Percentiles rank a stretch among this genome's conserved stretches.
Evolutionary conservation across 2,797 vertebrate genomes (phyloP).

Genomic region (Luscinia luscinia): DNA sequence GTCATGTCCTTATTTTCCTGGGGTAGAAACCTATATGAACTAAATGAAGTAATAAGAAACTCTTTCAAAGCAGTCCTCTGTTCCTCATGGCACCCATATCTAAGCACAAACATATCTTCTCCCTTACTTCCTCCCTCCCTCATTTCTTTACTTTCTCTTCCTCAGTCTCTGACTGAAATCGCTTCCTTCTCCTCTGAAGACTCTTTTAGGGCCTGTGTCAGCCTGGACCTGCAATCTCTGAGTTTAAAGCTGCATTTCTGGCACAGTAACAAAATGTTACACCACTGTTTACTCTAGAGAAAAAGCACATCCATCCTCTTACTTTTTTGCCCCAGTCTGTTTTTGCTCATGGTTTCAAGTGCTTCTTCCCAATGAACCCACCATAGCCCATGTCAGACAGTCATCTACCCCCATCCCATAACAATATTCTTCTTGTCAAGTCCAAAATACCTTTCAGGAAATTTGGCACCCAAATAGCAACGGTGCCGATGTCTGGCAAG

Average conservation of each 20-base stretch:
- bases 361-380: not conserved
- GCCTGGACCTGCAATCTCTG: not conserved
- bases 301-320: not conserved
- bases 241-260: slow-evolving; percentile 59
- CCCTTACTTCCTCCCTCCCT: not conserved
- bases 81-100: slow-evolving; percentile 22
- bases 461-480: slow-evolving; percentile 27
- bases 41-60: not conserved
- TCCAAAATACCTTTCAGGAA: slow-evolving; percentile 72
- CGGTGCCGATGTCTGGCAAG: slow-evolving; percentile 37
- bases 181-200: slow-evolving; percentile 23
- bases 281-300: not conserved
- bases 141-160: slow-evolving; percentile 1
- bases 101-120: slow-evolving; percentile 26
- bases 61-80: not conserved
- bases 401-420: slow-evolving; percentile 50
- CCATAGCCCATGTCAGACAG: slow-evolving; percentile 24
- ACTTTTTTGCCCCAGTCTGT: slow-evolving; percentile 23
- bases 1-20: slow-evolving; percentile 11
- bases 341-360: slow-evolving; percentile 45
- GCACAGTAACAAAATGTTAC: not conserved
- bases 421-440: slow-evolving; percentile 31
- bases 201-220: slow-evolving; percentile 21
- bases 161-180: slow-evolving; percentile 58
- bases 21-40: not conserved